Percentiles rank a stretch among this genome's conserved stretches.
Evolutionary conservation across 2,797 vertebrate genomes (phyloP).

Genomic region (Darevskia mixta): DNA sequence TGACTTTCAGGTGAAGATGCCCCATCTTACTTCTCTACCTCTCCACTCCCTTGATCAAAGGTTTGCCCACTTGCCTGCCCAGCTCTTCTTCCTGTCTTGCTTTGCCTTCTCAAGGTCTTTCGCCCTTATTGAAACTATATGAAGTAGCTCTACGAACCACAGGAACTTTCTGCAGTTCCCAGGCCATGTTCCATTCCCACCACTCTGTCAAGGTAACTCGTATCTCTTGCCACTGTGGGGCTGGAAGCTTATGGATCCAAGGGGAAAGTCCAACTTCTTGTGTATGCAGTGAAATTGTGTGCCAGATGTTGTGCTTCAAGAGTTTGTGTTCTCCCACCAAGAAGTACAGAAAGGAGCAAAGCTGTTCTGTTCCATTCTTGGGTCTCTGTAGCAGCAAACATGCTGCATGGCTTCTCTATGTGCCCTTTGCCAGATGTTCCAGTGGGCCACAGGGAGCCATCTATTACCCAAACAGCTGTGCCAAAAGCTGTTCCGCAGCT

Average conservation of each 20-base stretch:
- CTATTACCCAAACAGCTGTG: slow-evolving; percentile 4
- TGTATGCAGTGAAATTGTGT: not conserved
- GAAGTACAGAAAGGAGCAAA: not conserved
- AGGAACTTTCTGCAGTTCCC: not conserved
- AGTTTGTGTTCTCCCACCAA: not conserved
- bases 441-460: not conserved
- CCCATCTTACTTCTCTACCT: too few relatives aligned
- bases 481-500: slow-evolving; percentile 4
- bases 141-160: not conserved
- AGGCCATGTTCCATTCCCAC: not conserved
- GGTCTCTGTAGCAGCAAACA: not conserved
- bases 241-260: not conserved
- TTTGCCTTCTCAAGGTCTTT: too few relatives aligned
- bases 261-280: not conserved
- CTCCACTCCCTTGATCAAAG: too few relatives aligned
- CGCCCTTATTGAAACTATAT: not conserved
- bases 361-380: not conserved
- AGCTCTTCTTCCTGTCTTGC: too few relatives aligned
- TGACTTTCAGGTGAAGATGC: too few relatives aligned
- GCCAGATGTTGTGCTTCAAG: not conserved
- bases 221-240: not conserved
- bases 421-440: not conserved
- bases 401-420: not conserved
- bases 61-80: too few relatives aligned
- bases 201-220: too few relatives aligned